Conservation (phyloP, 1,140 invertebrate species). For the Thrips palmi region DNA sequence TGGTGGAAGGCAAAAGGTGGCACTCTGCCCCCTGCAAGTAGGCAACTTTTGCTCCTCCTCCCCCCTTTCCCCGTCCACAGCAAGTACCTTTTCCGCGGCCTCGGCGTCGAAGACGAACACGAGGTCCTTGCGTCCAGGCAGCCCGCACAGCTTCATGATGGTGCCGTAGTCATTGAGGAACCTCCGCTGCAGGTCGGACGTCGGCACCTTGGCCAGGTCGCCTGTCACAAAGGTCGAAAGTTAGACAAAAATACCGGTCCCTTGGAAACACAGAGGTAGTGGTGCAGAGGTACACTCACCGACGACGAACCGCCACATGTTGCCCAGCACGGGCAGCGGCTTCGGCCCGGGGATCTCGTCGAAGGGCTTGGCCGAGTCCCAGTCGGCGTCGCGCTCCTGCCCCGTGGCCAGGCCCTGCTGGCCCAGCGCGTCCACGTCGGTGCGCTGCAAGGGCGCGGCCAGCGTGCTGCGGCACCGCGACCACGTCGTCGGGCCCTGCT, state of each 20-base stretch:
- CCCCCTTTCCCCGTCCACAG: too few relatives aligned
- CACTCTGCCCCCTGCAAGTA: too few relatives aligned
- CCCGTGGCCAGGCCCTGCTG: too few relatives aligned
- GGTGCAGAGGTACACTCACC: constrained; percentile 25
- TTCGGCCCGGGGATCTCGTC: constrained; percentile 53
- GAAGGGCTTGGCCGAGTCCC: constrained; percentile 42
- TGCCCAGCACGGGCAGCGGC: constrained; percentile 55
- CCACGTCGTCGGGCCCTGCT: too few relatives aligned
- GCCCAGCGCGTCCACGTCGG: too few relatives aligned
- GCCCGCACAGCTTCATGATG: constrained; percentile 49
- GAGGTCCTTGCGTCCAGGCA: constrained; percentile 58
- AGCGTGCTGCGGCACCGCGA: too few relatives aligned
- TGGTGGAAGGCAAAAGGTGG: too few relatives aligned
- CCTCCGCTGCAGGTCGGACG: too few relatives aligned
- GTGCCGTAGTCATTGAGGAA: constrained; percentile 44
- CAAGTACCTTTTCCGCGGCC: constrained; percentile 50
- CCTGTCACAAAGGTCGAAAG: too few relatives aligned
- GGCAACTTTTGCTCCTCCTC: too few relatives aligned
- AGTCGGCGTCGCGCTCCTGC: too few relatives aligned
- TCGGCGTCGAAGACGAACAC: constrained; percentile 59
- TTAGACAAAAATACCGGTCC: not conserved
- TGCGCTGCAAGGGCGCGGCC: too few relatives aligned
- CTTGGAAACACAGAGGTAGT: not conserved
- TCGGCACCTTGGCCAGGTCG: constrained; percentile 52
- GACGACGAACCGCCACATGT: constrained; percentile 59